These are phyloP conservation scores for Lamellibrachia satsuma DNA, from an alignment of 2,888 invertebrate species.

Conservation along the genomic window DNA sequence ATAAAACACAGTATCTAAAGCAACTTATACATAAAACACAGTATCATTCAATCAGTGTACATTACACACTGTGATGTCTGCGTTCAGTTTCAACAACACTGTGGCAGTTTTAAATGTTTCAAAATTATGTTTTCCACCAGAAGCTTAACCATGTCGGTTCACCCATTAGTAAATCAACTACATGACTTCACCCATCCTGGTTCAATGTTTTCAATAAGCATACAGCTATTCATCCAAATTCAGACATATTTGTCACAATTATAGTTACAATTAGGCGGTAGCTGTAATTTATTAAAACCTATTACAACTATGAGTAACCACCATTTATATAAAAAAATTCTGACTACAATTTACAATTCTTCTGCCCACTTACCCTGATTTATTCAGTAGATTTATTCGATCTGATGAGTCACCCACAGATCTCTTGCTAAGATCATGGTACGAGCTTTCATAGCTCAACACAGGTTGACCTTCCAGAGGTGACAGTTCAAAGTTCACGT, in stretches of 20 bases:
- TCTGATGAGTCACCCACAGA: not conserved
- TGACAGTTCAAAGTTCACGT: conserved; percentile 41
- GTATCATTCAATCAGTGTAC: too few relatives aligned
- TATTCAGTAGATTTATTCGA: not conserved
- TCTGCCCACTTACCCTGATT: not conserved
- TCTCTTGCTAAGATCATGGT: not conserved
- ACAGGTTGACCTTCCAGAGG: conserved; percentile 27
- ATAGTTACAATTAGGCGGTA: too few relatives aligned
- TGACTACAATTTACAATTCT: not conserved
- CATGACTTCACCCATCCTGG: too few relatives aligned
- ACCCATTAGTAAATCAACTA: too few relatives aligned
- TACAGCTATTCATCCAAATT: too few relatives aligned
- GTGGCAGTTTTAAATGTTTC: not conserved
- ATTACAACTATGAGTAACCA: not conserved
- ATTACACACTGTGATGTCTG: not conserved
- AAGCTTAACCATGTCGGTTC: not conserved
- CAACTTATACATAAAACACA: too few relatives aligned
- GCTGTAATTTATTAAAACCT: not conserved
- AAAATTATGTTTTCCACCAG: not conserved
- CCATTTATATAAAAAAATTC: not conserved
- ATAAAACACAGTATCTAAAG: too few relatives aligned
- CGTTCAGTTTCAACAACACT: not conserved
- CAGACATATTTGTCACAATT: too few relatives aligned
- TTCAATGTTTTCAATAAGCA: too few relatives aligned
- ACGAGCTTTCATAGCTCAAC: not conserved